Base-by-base conservation (phyloP, 2,113 vertebrate species). In the Arenaria interpres region DNA sequence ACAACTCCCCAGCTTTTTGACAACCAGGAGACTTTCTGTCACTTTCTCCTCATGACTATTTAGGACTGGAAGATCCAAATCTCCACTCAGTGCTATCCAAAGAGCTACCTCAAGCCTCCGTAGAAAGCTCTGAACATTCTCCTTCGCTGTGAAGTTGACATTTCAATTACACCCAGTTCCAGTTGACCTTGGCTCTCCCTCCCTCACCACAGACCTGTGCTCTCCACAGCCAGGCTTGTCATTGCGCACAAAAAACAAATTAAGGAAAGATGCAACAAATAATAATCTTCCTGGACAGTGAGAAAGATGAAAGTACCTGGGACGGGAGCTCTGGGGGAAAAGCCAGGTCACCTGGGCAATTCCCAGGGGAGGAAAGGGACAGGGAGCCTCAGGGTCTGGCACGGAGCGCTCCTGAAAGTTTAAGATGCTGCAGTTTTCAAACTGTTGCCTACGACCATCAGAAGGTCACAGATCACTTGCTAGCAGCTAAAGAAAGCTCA, bases 181-280 rank as follows among this genome's bases (percentile, higher is more conserved):
- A 53, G 86, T 75, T 94, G 87, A 75, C 87, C 62, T 93, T 95
- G 84, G 94, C 89, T 76, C 73, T 50, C 77, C 3, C 0, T 46
- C 54, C 66, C 60, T 91, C 93, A 78, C 86, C 86, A 89, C 80
- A 85, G 80, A 91, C 80, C 91, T 67, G 60, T 59, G 86, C 69
- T 92, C 83, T 63, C 45, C n/a, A 4, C 0, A n/a, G 54, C 85
- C 7, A 5, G 41, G 59, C 50, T 88, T 33, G 50, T 85, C 56
- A 37, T 79, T 2, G 15, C 2, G 23, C 59, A 48, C 60, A 75
- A 15, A 45, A 72, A 30, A 13, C 71, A 88, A 89, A 60, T 1
- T 17, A 69, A 33, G 69, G 45, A 39, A 84, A 92, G 75, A 83
- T 21, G 50, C 2, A 7, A 39, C 88, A 95, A 79, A 68, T 72